Conservation (phyloP, 2,113 vertebrate genomes). For the Leiothrix lutea region DNA sequence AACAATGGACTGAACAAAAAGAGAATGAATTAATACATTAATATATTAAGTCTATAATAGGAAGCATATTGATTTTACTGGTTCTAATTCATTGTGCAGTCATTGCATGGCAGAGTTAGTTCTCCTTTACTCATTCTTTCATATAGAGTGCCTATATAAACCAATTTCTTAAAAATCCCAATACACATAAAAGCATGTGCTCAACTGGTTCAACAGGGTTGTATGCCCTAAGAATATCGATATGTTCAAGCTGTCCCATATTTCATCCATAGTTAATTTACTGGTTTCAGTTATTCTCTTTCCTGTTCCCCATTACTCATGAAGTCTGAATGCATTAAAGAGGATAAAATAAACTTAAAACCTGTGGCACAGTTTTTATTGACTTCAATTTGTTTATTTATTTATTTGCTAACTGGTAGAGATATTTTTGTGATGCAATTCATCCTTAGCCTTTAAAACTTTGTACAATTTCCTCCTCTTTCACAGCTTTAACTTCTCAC, state of each 20-base stretch:
- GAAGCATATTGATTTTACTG: neutral
- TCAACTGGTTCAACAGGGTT: neutral
- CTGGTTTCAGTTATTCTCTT: neutral
- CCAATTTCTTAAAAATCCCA: neutral
- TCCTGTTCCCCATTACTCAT: neutral
- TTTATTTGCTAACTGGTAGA: neutral
- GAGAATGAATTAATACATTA: slow-evolving; percentile 45
- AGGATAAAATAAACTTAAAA: slow-evolving; percentile 21
- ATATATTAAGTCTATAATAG: neutral
- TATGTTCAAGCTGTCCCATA: neutral
- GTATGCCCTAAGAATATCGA: neutral
- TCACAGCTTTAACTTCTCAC: neutral
- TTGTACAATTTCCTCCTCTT: neutral
- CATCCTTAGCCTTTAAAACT: neutral
- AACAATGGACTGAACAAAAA: slow-evolving; percentile 14
- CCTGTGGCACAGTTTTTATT: neutral
- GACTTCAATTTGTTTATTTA: neutral
- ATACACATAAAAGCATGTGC: neutral
- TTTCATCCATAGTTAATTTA: slow-evolving; percentile 29
- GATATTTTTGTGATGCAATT: neutral
- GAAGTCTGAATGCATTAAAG: slow-evolving; percentile 4
- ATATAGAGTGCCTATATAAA: neutral
- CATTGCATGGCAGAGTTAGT: neutral
- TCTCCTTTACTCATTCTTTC: neutral
- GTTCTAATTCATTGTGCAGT: neutral